Evolutionary conservation across 2,113 vertebrate species (phyloP), one percentile per base, ranked within the genome.

Genomic region (Anhinga rufa): DNA sequence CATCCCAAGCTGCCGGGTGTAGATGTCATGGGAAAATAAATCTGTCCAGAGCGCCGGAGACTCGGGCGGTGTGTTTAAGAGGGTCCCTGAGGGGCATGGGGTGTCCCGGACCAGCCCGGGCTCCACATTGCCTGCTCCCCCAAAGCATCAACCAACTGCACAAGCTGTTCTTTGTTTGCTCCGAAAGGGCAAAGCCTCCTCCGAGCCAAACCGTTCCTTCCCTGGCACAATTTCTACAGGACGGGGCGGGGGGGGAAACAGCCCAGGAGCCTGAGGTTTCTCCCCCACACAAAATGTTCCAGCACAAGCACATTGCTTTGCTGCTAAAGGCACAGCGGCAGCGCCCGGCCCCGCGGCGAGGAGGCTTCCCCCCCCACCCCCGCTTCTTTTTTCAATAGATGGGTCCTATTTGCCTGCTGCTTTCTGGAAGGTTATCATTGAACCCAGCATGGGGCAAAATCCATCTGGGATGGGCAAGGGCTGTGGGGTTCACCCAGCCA

Each of bases 131-230:
- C 48, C 0, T 2, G 10, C 62, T 57, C 51, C 65, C 83, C 44
- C 49, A 22, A 12, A 95, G 82, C 40, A 82, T 57, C 71, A 15
- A 29, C 54, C 52, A 1, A 38, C 91, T 14, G 61, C 51, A 97
- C 93, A 96, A 82, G 16, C 84, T n/a, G 70, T 2, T 95, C 95
- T 95, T 96, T 97, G 95, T 96, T 72, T 24, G 61, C 66, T 82
- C 26, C 3, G 0, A 95, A 96, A 96, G 93, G 91, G 91, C 93
- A 93, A 77, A 84, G 49, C 38, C 86, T 90, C 64, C 82, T 58
- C 81, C 11, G 9, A 84, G 79, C 42, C 75, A 40, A 77, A 74
- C 44, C 6, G 12, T 69, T 94, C 89, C 81, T n/a, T 64, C 68
- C 71, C 91, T 79, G 83, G 76, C 81, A 88, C 40, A 19, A 38